Evolutionary conservation across 1,140 invertebrate genomes (phyloP).

Genomic region (Formica exsecta): DNA sequence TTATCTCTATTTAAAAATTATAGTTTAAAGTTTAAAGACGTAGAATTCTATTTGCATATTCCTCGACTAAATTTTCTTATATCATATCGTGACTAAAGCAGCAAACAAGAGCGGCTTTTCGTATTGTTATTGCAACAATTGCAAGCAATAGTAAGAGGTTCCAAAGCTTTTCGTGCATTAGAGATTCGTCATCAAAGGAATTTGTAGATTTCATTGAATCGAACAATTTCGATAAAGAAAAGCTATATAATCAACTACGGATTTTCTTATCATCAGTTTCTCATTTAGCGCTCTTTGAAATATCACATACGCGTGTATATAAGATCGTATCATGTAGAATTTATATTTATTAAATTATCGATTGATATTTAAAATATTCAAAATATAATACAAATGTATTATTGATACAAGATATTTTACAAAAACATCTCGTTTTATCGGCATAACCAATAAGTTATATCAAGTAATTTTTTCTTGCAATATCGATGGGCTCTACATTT

Average conservation of each 20-base stretch:
- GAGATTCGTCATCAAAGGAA: conserved; percentile 23
- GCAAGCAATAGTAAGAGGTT: background rate
- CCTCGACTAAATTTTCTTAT: background rate
- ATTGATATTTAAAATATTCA: conserved; percentile 19
- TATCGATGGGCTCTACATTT: background rate
- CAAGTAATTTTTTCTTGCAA: background rate
- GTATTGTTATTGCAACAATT: conserved; percentile 40
- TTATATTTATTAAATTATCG: background rate
- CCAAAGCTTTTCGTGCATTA: background rate
- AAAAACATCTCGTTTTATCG: background rate
- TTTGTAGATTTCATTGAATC: background rate
- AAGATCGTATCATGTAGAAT: background rate
- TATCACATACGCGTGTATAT: background rate
- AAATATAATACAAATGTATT: background rate
- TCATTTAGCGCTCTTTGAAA: background rate
- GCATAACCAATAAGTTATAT: background rate
- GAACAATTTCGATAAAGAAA: conserved; percentile 1
- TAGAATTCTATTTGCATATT: conserved; percentile 34
- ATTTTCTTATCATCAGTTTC: background rate
- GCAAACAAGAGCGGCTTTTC: conserved; percentile 34
- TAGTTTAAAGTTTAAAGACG: conserved; percentile 5
- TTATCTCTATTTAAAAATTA: conserved; percentile 4
- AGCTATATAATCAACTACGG: background rate
- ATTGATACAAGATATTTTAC: conserved; percentile 29
- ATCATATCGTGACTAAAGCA: conserved; percentile 39